Evolutionary conservation across 2,888 invertebrate genomes (phyloP).

Genomic region (Drosophila yooni): DNA sequence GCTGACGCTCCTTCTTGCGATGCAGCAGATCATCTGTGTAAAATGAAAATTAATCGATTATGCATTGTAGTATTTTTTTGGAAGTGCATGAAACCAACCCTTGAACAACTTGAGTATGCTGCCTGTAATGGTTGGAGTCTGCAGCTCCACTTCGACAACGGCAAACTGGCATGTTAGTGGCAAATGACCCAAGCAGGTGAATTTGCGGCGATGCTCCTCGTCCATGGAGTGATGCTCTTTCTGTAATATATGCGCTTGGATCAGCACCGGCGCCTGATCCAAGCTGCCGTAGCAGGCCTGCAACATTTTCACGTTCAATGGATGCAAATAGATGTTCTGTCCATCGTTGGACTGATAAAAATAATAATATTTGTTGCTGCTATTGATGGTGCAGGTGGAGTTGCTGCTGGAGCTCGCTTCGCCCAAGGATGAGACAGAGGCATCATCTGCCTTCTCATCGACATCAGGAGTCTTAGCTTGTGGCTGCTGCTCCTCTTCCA

Average conservation of each 20-base stretch:
- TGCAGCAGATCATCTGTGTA: slow-evolving; percentile 89
- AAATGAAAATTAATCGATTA: neutral
- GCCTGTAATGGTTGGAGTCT: slow-evolving; percentile 89
- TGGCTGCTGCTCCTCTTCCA: slow-evolving; percentile 18
- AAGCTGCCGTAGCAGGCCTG: slow-evolving; percentile 93
- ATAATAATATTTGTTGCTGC: slow-evolving; percentile 82
- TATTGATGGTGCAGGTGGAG: slow-evolving; percentile 81
- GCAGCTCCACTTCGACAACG: slow-evolving; percentile 93
- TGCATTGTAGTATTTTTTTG: neutral
- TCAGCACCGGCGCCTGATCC: slow-evolving; percentile 90
- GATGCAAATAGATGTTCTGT: slow-evolving; percentile 96
- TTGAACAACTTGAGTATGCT: slow-evolving; percentile 89
- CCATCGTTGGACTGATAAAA: slow-evolving; percentile 92
- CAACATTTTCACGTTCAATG: slow-evolving; percentile 95
- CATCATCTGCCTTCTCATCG: slow-evolving; percentile 62
- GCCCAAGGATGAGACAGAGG: slow-evolving; percentile 59
- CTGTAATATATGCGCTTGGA: slow-evolving; percentile 93
- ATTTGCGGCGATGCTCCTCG: slow-evolving; percentile 91
- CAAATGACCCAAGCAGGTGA: slow-evolving; percentile 93
- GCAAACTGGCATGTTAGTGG: slow-evolving; percentile 96
- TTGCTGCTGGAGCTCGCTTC: slow-evolving; percentile 54
- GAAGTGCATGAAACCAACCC: slow-evolving; percentile 85
- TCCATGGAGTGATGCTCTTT: slow-evolving; percentile 94
- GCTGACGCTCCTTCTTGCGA: slow-evolving; percentile 89
- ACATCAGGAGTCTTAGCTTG: slow-evolving; percentile 49